Conservation (phyloP, 2,888 invertebrate genomes). For the Blastobasis lacticolella region DNA sequence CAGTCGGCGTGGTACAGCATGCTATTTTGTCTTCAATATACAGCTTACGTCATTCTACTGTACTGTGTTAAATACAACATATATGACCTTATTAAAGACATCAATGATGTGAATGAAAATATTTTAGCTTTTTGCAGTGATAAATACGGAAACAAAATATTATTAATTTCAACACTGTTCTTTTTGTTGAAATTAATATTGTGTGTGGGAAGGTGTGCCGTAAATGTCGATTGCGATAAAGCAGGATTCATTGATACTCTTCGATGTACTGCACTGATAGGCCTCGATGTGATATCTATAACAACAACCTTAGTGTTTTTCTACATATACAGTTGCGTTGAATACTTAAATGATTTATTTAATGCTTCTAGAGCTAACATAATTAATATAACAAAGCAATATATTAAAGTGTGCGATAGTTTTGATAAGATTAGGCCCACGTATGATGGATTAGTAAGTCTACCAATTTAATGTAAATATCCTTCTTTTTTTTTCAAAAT, state of each 20-base stretch:
- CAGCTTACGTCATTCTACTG: not conserved
- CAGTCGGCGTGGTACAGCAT: not conserved
- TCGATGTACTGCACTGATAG: not conserved
- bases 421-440: slow-evolving; percentile 3
- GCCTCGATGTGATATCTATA: not conserved
- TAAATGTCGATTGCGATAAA: not conserved
- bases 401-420: not conserved
- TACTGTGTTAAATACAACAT: not conserved
- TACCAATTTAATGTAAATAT: not conserved
- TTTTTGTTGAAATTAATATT: not conserved
- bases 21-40: not conserved
- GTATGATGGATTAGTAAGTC: not conserved
- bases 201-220: not conserved
- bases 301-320: not conserved
- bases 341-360: not conserved
- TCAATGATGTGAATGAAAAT: not conserved
- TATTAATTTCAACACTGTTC: too few species aligned
- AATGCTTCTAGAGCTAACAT: not conserved
- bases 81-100: not conserved
- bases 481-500: not conserved
- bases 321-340: not conserved
- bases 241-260: not conserved
- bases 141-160: too few species aligned
- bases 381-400: not conserved
- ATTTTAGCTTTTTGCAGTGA: not conserved